phyloP scores from a whole-genome alignment of 1,140 invertebrate genomes.

The Babylonia areolata region DNA sequence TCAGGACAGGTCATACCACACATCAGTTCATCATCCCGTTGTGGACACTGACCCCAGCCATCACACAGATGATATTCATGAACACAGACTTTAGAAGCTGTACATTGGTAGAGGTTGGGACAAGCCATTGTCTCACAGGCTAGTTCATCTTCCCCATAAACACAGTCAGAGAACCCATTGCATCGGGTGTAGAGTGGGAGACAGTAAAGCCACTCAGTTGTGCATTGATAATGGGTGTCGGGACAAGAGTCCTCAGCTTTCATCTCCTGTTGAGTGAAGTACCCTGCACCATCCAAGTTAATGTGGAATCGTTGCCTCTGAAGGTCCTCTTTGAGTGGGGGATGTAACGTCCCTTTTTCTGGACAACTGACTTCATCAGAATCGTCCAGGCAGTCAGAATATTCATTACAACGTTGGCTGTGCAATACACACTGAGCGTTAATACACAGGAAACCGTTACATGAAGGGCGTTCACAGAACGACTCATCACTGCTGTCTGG shows the following conservation, averaged over 20 bases:
- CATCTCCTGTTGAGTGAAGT: no score
- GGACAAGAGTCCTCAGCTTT: no score
- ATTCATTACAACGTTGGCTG: not conserved
- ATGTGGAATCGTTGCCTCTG: no score
- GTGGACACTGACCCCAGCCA: constrained; percentile 2
- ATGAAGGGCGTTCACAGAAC: not conserved
- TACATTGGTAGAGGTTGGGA: not conserved
- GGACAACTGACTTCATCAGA: no score
- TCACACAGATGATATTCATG: not conserved
- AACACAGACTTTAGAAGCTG: not conserved
- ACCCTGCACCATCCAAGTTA: no score
- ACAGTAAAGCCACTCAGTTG: no score
- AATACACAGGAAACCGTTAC: not conserved
- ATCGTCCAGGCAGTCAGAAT: not conserved
- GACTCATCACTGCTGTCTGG: not conserved
- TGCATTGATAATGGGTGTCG: no score
- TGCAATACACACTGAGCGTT: constrained; percentile 4
- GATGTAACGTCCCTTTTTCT: no score
- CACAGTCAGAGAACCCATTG: not conserved
- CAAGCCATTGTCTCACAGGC: not conserved
- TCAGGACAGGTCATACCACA: not conserved
- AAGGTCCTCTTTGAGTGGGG: no score
- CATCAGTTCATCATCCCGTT: not conserved
- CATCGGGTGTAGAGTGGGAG: no score
- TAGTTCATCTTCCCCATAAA: not conserved